phyloP scores from a whole-genome alignment of 37 sponge, comb jelly and placozoan species.

The Trichoplax adhaerens region DNA sequence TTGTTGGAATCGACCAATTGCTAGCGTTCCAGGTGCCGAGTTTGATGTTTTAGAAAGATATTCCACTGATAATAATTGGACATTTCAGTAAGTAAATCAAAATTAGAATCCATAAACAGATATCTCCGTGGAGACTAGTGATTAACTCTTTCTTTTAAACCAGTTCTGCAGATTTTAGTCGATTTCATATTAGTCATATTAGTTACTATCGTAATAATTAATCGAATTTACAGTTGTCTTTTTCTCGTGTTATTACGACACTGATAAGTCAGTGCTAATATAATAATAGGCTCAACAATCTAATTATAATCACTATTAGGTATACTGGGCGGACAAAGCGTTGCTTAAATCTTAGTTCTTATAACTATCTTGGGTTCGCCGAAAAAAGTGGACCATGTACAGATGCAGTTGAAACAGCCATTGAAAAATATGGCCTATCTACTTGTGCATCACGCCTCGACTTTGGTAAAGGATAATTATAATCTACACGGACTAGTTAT shows the following conservation, averaged over 20 bases:
- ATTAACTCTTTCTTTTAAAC: too few relatives aligned
- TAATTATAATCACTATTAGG: background rate
- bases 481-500: too few relatives aligned
- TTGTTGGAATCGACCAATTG: constrained; percentile 76
- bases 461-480: constrained; percentile 34
- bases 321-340: constrained; percentile 12
- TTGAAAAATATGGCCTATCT: constrained; percentile 49
- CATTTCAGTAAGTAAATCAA: constrained; percentile 39
- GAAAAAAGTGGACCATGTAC: constrained; percentile 69
- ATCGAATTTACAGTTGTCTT: too few relatives aligned
- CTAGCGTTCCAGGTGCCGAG: constrained; percentile 55
- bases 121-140: too few relatives aligned
- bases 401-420: constrained; percentile 42
- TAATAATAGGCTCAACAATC: too few relatives aligned
- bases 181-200: too few relatives aligned
- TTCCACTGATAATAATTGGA: constrained; percentile 66
- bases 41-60: constrained; percentile 69
- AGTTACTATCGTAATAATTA: too few relatives aligned
- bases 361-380: constrained; percentile 98
- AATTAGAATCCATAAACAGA: background rate
- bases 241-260: too few relatives aligned
- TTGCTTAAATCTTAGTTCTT: constrained; percentile 85
- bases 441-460: constrained; percentile 45
- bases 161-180: too few relatives aligned
- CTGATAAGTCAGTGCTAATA: too few relatives aligned